Base-by-base conservation (phyloP, 2,888 invertebrate genomes). In the Eupithecia exiguata region DNA sequence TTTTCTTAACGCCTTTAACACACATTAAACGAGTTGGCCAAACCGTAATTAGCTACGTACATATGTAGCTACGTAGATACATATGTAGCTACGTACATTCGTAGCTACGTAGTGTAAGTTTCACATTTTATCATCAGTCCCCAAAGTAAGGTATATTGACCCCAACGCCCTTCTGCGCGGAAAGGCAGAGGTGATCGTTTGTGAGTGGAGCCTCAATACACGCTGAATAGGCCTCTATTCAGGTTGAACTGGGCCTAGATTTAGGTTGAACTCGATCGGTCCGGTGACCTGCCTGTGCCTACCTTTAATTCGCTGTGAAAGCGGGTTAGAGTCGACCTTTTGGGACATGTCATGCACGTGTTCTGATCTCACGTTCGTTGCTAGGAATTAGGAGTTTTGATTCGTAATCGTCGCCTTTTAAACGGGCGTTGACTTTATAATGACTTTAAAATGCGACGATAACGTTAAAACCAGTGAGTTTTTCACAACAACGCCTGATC, bases 191-290 rank as follows among this genome's bases (percentile, higher is more conserved):
- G 61, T 61, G 30, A 61, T 16, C 30, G 18, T 5, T 61, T 61
- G 61, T 16, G 61, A 30, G 7, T 6, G 25, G 5, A 61, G 61
- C 61, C 61, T 61, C 25, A 61, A 61, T 30, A 30, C 30, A 61
- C 30, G 61, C 61, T 61, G 61, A 61, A 61, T 61, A 62, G 62
- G 16, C 18, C 30, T 35, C 35, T 35, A 35, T 35, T 35, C 0
- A 62, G 6, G 35, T 62, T 62, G 62, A 62, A 62, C 62, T 35
- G 53, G 53, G 10, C 49, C 21, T 53, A 21, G 49, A 53, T 53
- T 53, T 53, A 53, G 10, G 12, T 58, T 58, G 58, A 58, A 58
- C 25, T 21, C n/a, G n/a, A 14, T 25, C 21, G 10, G 7, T 53
- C 53, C 25, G 10, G 5, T 25, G 58, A 58, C 58, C 58, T 58